Base-by-base conservation (phyloP, 2,113 vertebrate species). In the Isurus oxyrinchus region DNA sequence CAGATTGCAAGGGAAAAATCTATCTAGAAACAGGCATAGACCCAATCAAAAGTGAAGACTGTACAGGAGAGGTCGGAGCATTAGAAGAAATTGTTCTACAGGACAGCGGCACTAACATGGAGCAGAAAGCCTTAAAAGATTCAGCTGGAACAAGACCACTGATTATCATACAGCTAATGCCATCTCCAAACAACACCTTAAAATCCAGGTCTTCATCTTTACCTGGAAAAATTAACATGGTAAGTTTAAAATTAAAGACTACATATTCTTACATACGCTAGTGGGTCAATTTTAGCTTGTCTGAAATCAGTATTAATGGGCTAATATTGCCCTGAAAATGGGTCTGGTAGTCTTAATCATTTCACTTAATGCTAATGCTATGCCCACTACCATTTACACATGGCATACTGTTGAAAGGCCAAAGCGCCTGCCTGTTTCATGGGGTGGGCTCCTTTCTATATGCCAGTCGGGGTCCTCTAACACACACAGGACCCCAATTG, bases 1-100 rank as follows among this genome's bases (percentile, higher is more conserved):
- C 96, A 97, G 97, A 98, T 0, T 96, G 97, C 72, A 97, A 97
- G n/a, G 97, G 97, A 66, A 98, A 97, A 97, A 96, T 97, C 44
- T 97, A 97, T 96, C 97, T 98, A 90, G 98, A 99, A 97, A 97
- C 97, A 35, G 98, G 98, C 96, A 97, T 98, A 96, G 98, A 98
- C 95, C 97, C 97, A 96, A 97, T 98, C 96, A 98, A 98, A 97
- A 98, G 69, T 61, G 97, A 98, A 0, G 96, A 98, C 96, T 97
- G 98, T 91, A 95, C 97, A 59, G 97, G 96, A 35, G 97, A 97
- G 96, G 97, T 97, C 96, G 96, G 94, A 55, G 31, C 96, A 55
- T 96, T 96, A 96, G 97, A 96, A 94, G 97, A 96, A 90, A 97
- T 97, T 25, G 86, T 53, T 0, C 96, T 66, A 13, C 40, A 96